Percentiles rank a stretch among this genome's conserved stretches.
Conservation (phyloP, 2,797 vertebrate species). For the Distichodus sexfasciatus region DNA sequence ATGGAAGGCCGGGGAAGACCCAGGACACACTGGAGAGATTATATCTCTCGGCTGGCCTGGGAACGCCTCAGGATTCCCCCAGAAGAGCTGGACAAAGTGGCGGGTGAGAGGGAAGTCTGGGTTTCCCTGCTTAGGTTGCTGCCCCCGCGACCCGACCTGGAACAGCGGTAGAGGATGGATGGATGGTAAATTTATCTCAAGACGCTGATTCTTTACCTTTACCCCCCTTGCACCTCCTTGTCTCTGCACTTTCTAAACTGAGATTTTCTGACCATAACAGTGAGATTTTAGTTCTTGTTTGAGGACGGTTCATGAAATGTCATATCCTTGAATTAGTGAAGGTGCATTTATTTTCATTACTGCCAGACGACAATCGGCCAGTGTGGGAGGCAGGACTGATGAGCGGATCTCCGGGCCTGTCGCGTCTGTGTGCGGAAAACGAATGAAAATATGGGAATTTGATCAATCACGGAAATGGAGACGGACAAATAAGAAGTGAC, state of each 20-base stretch:
- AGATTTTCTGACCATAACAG: neutral
- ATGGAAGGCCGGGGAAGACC: no score
- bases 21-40: no score
- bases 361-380: conserved; percentile 64
- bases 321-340: conserved; percentile 51
- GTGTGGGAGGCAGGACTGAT: conserved; percentile 61
- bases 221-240: neutral
- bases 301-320: conserved; percentile 51
- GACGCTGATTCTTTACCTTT: neutral
- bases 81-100: no score
- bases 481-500: conserved; percentile 63
- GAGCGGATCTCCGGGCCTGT: conserved; percentile 57
- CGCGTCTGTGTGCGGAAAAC: conserved; percentile 47
- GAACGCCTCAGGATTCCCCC: no score
- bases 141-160: no score
- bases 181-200: neutral
- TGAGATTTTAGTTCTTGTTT: conserved; percentile 32
- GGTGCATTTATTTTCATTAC: conserved; percentile 73
- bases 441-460: conserved; percentile 50
- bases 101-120: no score
- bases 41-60: no score
- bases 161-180: no score
- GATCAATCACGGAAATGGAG: conserved; percentile 61
- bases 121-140: no score
- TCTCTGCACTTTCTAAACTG: neutral